Evolutionary conservation across 2,888 invertebrate genomes (phyloP), one percentile per base, ranked within the genome.

Genomic region (Dicyrtomina minuta): DNA sequence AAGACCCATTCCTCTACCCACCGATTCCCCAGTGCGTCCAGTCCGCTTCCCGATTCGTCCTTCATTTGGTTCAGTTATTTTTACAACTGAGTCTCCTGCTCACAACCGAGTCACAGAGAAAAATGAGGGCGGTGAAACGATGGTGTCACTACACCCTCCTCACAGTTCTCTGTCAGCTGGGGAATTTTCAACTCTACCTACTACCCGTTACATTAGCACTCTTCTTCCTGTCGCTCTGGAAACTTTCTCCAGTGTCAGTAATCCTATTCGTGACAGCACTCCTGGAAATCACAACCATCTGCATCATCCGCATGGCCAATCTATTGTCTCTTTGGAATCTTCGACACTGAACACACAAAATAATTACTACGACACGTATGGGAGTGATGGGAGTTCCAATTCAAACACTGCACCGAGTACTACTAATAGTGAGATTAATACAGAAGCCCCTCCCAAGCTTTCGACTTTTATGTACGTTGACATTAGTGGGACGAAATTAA

Each of bases 211-310:
- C 72, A 10, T 66, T 76, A 55, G 73, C 77, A 67, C 76, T 78
- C 68, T 78, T 77, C 72, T 78, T 78, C 76, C 76, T 78, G 66
- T 78, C 75, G 33, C 76, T 78, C 49, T 78, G 78, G 78, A 78
- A 76, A 76, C 78, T 78, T 67, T 78, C 78, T 68, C 76, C 76
- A 74, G 72, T 77, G 66, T 72, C 76, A 66, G 75, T 75, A 66
- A 70, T 76, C 70, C 72, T 77, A 39, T 66, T 77, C 51, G 67
- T 74, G 51, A 72, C 73, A 13, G 75, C 75, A 20, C 62, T 75
- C 51, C 72, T 59, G 76, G 78, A 78, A 51, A 71, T 78, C 55
- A 74, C 70, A 27, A 70, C 72, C 26, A 74, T 78, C 33, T 76
- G 75, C 74, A 72, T 77, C 12, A 73, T 75, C 51, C 71, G 76